Evolutionary conservation across 2,113 vertebrate species (phyloP).

Genomic region (Tinamus guttatus): DNA sequence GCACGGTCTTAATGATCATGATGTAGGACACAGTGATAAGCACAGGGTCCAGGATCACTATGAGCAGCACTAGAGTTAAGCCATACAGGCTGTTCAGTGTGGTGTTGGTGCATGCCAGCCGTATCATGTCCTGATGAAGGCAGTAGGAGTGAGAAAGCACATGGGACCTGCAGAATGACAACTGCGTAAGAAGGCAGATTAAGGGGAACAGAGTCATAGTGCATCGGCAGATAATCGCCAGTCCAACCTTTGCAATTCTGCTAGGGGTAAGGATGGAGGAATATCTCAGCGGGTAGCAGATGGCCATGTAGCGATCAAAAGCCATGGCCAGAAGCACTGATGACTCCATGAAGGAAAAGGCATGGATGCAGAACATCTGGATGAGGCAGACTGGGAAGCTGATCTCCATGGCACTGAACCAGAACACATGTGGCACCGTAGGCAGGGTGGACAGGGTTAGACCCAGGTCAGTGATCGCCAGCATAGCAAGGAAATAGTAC

Average conservation of each 20-base stretch:
- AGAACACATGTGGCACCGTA: neutral
- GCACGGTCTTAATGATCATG: neutral
- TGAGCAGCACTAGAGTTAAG: neutral
- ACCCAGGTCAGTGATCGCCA: neutral
- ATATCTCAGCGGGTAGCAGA: slow-evolving; percentile 35
- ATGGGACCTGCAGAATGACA: neutral
- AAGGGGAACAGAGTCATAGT: neutral
- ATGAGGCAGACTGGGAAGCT: neutral
- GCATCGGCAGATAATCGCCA: neutral
- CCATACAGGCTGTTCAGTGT: neutral
- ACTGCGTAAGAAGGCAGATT: neutral
- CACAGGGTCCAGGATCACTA: neutral
- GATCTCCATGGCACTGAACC: neutral
- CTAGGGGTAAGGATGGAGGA: slow-evolving; percentile 21
- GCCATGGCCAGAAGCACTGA: neutral
- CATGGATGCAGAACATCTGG: slow-evolving; percentile 15
- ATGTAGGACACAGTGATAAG: neutral
- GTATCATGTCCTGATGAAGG: slow-evolving; percentile 12
- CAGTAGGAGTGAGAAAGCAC: slow-evolving; percentile 25
- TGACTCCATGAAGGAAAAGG: slow-evolving; percentile 6
- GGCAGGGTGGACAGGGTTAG: neutral
- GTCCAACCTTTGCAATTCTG: neutral
- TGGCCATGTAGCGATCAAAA: neutral
- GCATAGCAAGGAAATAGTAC: neutral
- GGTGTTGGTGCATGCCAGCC: neutral